Conservation (phyloP, 2,888 invertebrate genomes). For the Apamea sordens region DNA sequence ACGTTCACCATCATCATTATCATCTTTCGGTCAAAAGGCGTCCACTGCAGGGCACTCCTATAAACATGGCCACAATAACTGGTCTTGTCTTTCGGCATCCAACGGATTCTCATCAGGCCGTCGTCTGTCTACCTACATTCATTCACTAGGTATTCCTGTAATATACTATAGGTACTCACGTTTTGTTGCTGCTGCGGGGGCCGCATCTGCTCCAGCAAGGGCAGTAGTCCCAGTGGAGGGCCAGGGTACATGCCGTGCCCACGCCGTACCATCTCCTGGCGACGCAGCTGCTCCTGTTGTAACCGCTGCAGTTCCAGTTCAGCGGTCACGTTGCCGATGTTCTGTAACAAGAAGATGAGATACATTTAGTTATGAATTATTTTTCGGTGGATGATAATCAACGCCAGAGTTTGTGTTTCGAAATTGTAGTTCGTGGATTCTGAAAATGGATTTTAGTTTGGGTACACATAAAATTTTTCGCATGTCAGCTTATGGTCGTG, state of each 20-base stretch:
- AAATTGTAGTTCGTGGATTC: not conserved
- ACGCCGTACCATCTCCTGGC: constrained; percentile 89
- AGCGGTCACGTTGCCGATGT: constrained; percentile 85
- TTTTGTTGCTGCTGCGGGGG: constrained; percentile 85
- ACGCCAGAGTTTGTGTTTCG: not conserved
- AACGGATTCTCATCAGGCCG: not conserved
- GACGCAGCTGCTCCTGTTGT: constrained; percentile 92
- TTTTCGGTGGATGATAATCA: not conserved
- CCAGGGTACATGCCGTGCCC: constrained; percentile 88
- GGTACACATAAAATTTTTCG: not conserved
- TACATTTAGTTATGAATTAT: not conserved
- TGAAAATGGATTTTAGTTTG: constrained; percentile 7
- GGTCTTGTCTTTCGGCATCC: not conserved
- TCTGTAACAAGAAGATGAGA: constrained; percentile 77
- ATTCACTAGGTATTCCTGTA: not conserved
- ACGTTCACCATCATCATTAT: too few species aligned
- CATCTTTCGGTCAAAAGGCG: not conserved
- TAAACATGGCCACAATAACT: not conserved
- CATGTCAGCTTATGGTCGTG: constrained; percentile 18
- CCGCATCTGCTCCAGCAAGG: constrained; percentile 92
- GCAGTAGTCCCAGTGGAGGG: constrained; percentile 92
- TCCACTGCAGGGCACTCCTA: not conserved
- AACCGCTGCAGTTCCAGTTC: constrained; percentile 93
- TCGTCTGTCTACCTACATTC: too few species aligned
- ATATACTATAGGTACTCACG: constrained; percentile 71